A percentile compares a stretch with the other conserved stretches of the same genome.
Evolutionary conservation across 2,797 vertebrate genomes (phyloP).

Genomic region (Bufotes viridis): DNA sequence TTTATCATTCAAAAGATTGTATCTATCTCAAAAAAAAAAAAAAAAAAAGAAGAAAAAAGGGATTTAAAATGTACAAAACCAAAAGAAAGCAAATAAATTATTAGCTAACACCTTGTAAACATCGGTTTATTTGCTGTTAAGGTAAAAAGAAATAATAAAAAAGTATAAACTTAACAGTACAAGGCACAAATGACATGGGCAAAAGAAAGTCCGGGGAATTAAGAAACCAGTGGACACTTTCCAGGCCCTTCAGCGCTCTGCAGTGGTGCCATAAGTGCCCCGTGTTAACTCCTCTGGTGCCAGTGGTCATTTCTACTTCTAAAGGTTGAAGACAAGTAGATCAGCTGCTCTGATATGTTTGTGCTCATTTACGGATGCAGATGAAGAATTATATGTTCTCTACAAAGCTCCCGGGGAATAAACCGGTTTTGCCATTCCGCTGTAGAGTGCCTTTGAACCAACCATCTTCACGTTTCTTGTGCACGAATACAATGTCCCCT

Average conservation of each 20-base stretch:
- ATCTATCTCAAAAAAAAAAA: slow-evolving; percentile 73
- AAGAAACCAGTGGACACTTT: slow-evolving; percentile 66
- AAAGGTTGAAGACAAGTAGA: slow-evolving; percentile 43
- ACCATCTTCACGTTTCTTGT: slow-evolving; percentile 96
- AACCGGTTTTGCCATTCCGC: slow-evolving; percentile 93
- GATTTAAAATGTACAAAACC: slow-evolving; percentile 81
- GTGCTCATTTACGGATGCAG: slow-evolving; percentile 69
- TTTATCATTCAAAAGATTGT: slow-evolving; percentile 76
- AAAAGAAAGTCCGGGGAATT: slow-evolving; percentile 67
- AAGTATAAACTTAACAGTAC: slow-evolving; percentile 90
- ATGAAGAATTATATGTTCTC: slow-evolving; percentile 84
- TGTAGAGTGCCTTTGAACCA: slow-evolving; percentile 99
- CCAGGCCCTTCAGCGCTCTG: slow-evolving; percentile 34
- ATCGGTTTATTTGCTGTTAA: slow-evolving; percentile 80
- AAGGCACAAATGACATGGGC: slow-evolving; percentile 88
- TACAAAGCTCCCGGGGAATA: slow-evolving; percentile 98
- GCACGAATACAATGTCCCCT: slow-evolving; percentile 97
- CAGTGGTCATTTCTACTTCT: neutral
- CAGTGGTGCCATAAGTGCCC: slow-evolving; percentile 1
- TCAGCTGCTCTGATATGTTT: slow-evolving; percentile 69
- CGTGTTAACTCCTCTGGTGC: slow-evolving; percentile 15
- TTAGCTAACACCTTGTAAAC: slow-evolving; percentile 87
- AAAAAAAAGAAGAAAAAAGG: slow-evolving; percentile 68
- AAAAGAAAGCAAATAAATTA: slow-evolving; percentile 84
- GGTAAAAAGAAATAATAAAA: slow-evolving; percentile 66